Percentiles rank a stretch among this genome's conserved stretches.
Conservation (phyloP, 2,797 vertebrate species). For the Thripadectes ignobilis region DNA sequence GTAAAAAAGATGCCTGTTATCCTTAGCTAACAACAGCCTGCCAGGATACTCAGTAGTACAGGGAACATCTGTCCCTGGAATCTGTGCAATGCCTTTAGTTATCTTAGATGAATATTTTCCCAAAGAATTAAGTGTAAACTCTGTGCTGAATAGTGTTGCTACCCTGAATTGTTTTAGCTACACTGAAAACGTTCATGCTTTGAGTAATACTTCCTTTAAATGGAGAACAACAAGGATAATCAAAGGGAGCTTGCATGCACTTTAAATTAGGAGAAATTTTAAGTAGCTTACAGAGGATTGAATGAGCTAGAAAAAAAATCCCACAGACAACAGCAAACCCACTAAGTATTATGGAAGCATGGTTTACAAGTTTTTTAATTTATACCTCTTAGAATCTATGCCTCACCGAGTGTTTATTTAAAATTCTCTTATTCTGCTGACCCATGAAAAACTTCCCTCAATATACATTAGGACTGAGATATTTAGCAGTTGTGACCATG, state of each 20-base stretch:
- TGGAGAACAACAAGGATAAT: not conserved
- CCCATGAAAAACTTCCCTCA: not conserved
- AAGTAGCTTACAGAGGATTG: not conserved
- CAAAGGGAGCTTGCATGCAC: not conserved
- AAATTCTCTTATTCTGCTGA: not conserved
- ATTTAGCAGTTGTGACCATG: not conserved
- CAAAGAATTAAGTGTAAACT: not conserved
- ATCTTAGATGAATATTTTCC: not conserved
- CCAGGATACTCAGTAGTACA: not conserved
- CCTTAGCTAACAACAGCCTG: not conserved
- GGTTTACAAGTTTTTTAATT: not conserved
- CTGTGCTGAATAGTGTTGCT: not conserved
- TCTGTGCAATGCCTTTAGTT: not conserved
- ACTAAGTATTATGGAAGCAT: not conserved
- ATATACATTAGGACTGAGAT: fast-evolving
- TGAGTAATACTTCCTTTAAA: not conserved
- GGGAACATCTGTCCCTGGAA: conserved; percentile 9
- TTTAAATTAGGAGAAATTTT: not conserved
- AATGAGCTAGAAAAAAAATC: not conserved
- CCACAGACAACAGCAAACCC: not conserved
- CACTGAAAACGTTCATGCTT: not conserved
- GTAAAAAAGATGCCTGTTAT: not conserved
- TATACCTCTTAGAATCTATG: not conserved
- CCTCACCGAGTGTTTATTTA: not conserved
- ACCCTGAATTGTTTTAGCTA: not conserved